Conservation (phyloP, 2,113 vertebrate species). For the Urocitellus parryii region DNA sequence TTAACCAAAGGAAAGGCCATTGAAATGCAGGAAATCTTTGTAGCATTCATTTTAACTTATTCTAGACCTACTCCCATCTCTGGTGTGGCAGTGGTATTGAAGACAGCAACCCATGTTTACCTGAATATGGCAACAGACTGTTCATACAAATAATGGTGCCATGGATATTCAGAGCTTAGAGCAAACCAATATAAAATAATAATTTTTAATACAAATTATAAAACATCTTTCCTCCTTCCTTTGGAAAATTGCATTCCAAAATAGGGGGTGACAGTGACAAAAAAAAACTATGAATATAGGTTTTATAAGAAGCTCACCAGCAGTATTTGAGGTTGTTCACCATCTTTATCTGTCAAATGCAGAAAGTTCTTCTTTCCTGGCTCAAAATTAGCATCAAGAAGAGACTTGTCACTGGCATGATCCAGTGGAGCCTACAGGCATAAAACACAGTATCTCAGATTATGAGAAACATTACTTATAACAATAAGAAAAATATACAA, state of each 20-base stretch:
- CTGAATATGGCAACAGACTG: neutral
- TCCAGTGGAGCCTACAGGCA: constrained; percentile 91
- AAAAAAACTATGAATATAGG: neutral
- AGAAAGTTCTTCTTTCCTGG: constrained; percentile 97
- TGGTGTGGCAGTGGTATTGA: neutral
- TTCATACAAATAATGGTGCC: neutral
- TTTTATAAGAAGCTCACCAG: constrained; percentile 88
- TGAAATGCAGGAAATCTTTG: neutral
- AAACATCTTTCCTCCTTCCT: constrained; percentile 45
- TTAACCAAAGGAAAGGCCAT: constrained; percentile 7
- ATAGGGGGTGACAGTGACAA: constrained; percentile 38
- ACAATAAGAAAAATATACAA: constrained; percentile 40
- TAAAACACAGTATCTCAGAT: constrained; percentile 52
- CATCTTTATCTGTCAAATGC: constrained; percentile 96
- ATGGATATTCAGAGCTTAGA: neutral
- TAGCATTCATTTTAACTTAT: neutral
- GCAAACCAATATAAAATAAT: neutral
- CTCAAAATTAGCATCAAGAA: constrained; percentile 96
- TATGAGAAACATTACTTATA: constrained; percentile 42
- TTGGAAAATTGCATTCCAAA: constrained; percentile 29
- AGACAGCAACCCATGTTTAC: neutral
- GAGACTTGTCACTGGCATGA: constrained; percentile 93
- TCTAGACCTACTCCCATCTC: neutral
- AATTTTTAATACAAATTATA: constrained; percentile 8
- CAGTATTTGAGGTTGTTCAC: constrained; percentile 94